Conservation (phyloP, 2,888 invertebrate genomes). For the Odontomyia ornata region DNA sequence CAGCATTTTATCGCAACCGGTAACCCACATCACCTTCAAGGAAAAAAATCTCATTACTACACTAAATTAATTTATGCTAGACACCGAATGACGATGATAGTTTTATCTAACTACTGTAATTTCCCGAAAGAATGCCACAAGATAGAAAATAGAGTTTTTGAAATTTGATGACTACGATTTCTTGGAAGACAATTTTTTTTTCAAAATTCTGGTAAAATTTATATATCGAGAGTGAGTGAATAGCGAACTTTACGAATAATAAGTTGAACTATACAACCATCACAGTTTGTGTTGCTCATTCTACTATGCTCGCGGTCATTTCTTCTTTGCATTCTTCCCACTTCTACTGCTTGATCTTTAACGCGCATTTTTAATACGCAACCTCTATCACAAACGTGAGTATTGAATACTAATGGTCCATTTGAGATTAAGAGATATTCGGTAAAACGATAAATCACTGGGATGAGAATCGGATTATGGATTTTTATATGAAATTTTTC, state of each 20-base stretch:
- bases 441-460: constrained; percentile 32
- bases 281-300: neutral
- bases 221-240: neutral
- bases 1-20: no score
- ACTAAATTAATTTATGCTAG: constrained; percentile 48
- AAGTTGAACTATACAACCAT: neutral
- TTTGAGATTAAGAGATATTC: constrained; percentile 40
- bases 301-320: neutral
- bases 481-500: neutral
- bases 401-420: constrained; percentile 43
- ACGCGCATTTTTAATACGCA: neutral
- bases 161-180: constrained; percentile 26
- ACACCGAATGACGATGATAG: constrained; percentile 44
- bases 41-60: no score
- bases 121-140: constrained; percentile 23
- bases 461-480: constrained; percentile 32
- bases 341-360: neutral
- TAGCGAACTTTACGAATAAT: no score
- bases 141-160: constrained; percentile 39
- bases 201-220: neutral
- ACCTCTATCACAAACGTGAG: constrained; percentile 42
- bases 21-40: no score
- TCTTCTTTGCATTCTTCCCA: neutral
- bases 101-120: constrained; percentile 48
- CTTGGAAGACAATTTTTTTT: constrained; percentile 27